Evolutionary conservation across 1,140 invertebrate genomes (phyloP).

Genomic region (Penaeus vannamei): DNA sequence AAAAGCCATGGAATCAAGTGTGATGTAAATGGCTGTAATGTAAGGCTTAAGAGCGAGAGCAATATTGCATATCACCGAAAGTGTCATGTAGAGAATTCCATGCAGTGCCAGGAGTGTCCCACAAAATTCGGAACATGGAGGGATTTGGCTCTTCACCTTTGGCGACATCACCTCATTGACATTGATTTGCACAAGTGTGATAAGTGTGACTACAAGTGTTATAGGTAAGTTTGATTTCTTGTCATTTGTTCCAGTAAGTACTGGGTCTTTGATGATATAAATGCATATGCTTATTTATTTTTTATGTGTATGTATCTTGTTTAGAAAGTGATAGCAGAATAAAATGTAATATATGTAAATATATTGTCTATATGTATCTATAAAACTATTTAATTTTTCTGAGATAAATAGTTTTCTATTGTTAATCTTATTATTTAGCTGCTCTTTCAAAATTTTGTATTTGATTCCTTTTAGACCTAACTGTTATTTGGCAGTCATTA

Average conservation of each 20-base stretch:
- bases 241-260: not conserved
- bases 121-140: slow-evolving; percentile 74
- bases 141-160: slow-evolving; percentile 72
- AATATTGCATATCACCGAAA: slow-evolving; percentile 76
- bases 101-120: slow-evolving; percentile 80
- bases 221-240: slow-evolving; percentile 60
- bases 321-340: too few species aligned
- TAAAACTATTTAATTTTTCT: too few species aligned
- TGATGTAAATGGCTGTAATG: slow-evolving; percentile 71
- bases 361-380: too few species aligned
- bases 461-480: too few species aligned
- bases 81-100: slow-evolving; percentile 76
- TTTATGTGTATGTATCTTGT: not conserved
- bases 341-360: too few species aligned
- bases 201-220: slow-evolving; percentile 72
- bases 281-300: too few species aligned
- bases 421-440: too few species aligned
- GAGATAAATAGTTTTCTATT: too few species aligned
- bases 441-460: too few species aligned
- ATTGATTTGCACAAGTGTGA: slow-evolving; percentile 73
- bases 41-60: slow-evolving; percentile 72
- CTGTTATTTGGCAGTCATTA: too few species aligned
- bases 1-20: slow-evolving; percentile 56
- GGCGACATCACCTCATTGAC: slow-evolving; percentile 72
- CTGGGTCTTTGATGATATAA: not conserved